Conservation (phyloP, 2,797 vertebrate species). For the Sebastes goodei region DNA sequence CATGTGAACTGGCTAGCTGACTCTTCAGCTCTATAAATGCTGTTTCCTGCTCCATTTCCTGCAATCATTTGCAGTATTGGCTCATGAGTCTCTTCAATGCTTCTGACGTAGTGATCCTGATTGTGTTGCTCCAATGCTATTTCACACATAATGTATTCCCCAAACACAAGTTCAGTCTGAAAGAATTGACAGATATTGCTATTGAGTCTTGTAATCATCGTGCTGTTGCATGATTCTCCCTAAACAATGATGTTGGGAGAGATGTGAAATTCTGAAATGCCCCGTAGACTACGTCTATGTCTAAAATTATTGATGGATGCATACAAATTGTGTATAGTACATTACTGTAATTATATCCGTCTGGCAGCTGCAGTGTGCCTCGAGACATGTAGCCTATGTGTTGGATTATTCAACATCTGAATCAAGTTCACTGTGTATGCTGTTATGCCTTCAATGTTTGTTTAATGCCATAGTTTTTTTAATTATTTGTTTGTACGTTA, state of each 20-base stretch:
- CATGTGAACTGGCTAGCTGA: slow-evolving; percentile 4
- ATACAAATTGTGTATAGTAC: neutral
- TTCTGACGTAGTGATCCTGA: neutral
- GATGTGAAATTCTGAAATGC: neutral
- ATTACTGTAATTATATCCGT: neutral
- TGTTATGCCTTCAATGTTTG: neutral
- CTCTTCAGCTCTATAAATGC: slow-evolving; percentile 28
- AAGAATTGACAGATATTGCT: neutral
- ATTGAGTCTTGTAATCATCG: neutral
- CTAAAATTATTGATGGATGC: neutral
- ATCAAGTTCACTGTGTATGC: neutral
- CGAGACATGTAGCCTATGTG: neutral
- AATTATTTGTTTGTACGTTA: neutral
- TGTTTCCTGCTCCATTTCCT: slow-evolving; percentile 19
- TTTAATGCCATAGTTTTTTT: neutral
- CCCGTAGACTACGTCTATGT: neutral
- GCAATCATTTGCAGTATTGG: slow-evolving; percentile 31
- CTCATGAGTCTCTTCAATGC: slow-evolving; percentile 4
- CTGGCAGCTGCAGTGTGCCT: no score
- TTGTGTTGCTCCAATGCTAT: neutral
- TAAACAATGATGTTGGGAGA: neutral
- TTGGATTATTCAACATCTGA: neutral
- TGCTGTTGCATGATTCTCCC: neutral
- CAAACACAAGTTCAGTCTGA: neutral
- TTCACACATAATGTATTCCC: neutral